A percentile compares a stretch with the other conserved stretches of the same genome.
Conservation (phyloP, 1,140 invertebrate species). For the Cataglyphis hispanica region DNA sequence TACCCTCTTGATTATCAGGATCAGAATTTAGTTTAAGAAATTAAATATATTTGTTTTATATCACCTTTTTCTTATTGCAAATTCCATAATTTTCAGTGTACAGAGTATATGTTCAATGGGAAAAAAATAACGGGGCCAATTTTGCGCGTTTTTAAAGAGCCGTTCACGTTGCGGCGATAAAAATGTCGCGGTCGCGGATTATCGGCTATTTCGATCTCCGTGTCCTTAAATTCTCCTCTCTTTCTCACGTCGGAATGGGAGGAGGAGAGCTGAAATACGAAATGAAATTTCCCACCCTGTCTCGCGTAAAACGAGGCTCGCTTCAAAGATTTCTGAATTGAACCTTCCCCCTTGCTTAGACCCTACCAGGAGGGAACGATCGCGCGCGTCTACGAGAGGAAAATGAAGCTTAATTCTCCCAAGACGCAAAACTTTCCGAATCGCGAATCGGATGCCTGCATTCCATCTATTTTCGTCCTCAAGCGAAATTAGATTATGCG, state of each 20-base stretch:
- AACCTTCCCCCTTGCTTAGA: slow-evolving; percentile 62
- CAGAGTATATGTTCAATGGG: too few relatives aligned
- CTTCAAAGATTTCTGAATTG: slow-evolving; percentile 49
- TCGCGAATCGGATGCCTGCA: slow-evolving; percentile 28
- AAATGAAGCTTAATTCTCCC: slow-evolving; percentile 59
- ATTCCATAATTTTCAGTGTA: background rate
- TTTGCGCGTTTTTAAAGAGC: slow-evolving; percentile 16
- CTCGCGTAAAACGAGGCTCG: background rate
- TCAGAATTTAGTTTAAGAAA: background rate
- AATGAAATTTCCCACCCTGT: slow-evolving; percentile 42
- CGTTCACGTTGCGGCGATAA: slow-evolving; percentile 41
- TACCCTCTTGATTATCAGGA: background rate
- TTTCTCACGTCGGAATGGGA: background rate
- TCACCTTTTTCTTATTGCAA: background rate
- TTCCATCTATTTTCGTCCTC: slow-evolving; percentile 9
- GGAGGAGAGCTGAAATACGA: background rate
- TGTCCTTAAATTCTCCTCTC: slow-evolving; percentile 14
- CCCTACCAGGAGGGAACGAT: slow-evolving; percentile 20
- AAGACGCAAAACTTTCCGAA: slow-evolving; percentile 39
- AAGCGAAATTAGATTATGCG: slow-evolving; percentile 22
- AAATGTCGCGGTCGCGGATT: slow-evolving; percentile 37
- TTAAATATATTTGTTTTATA: background rate
- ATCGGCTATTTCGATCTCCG: slow-evolving; percentile 16
- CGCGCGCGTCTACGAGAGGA: slow-evolving; percentile 10
- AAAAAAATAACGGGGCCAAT: background rate